Conservation (phyloP, 2,797 vertebrate genomes). For the Pterois miles region DNA sequence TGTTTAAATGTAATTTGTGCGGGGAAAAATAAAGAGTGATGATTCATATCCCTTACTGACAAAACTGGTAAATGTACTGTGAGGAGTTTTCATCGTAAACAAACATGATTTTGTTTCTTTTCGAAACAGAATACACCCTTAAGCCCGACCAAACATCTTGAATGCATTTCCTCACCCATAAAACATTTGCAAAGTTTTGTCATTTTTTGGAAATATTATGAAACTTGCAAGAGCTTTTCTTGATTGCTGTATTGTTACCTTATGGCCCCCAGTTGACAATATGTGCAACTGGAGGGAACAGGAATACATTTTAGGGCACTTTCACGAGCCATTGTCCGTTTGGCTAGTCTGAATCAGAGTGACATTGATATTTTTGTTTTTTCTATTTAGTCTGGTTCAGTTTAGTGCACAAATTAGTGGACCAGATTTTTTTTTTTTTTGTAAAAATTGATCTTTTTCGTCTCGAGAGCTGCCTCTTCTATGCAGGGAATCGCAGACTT, state of each 20-base stretch:
- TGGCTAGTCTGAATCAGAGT: too few relatives aligned
- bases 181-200: neutral
- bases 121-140: neutral
- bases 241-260: neutral
- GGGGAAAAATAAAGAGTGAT: neutral
- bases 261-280: neutral
- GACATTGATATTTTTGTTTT: too few relatives aligned
- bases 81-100: constrained; percentile 16
- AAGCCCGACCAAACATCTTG: constrained; percentile 2
- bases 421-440: too few relatives aligned
- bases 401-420: too few relatives aligned
- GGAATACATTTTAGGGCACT: neutral
- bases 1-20: neutral
- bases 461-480: too few relatives aligned
- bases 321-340: too few relatives aligned
- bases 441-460: too few relatives aligned
- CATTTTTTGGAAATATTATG: neutral
- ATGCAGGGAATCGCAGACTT: too few relatives aligned
- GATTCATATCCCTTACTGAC: neutral
- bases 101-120: neutral
- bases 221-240: neutral
- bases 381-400: too few relatives aligned
- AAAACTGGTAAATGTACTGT: neutral
- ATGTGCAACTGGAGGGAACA: neutral
- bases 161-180: neutral